Percentiles rank a stretch among this genome's conserved stretches.
Conservation (phyloP, 2,888 invertebrate genomes). For the Pseudolycoriella hygida region DNA sequence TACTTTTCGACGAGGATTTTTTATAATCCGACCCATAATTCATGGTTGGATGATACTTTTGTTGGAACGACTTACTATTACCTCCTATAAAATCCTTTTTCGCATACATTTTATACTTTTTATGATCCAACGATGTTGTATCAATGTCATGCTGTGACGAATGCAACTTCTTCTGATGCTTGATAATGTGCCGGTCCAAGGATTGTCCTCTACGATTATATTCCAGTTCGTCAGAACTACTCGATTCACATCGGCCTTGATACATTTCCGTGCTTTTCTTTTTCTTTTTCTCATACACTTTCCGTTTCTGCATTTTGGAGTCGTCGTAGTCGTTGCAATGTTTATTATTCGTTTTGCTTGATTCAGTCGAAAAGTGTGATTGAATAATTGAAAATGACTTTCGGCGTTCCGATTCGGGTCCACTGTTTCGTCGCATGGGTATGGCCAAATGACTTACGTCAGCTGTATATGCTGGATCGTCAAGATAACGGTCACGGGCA, state of each 20-base stretch:
- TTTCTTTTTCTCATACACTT: background rate
- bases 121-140: background rate
- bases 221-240: constrained; percentile 4
- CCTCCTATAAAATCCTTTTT: background rate
- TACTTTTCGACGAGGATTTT: background rate
- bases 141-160: constrained; percentile 5
- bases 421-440: constrained; percentile 21
- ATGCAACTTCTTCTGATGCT: constrained; percentile 5
- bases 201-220: constrained; percentile 21
- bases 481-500: constrained; percentile 9
- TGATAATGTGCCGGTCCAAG: constrained; percentile 19
- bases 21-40: constrained; percentile 1
- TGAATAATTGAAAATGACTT: constrained; percentile 6
- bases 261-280: background rate
- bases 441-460: constrained; percentile 29
- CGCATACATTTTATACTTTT: background rate
- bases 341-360: constrained; percentile 4
- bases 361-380: constrained; percentile 10
- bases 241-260: background rate
- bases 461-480: constrained; percentile 29
- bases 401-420: constrained; percentile 13
- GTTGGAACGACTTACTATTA: constrained; percentile 3
- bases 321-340: background rate
- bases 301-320: background rate
- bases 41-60: background rate